A percentile compares a stretch with the other conserved stretches of the same genome.
phyloP scores from a whole-genome alignment of 1,140 invertebrate genomes.

The Wasmannia auropunctata region DNA sequence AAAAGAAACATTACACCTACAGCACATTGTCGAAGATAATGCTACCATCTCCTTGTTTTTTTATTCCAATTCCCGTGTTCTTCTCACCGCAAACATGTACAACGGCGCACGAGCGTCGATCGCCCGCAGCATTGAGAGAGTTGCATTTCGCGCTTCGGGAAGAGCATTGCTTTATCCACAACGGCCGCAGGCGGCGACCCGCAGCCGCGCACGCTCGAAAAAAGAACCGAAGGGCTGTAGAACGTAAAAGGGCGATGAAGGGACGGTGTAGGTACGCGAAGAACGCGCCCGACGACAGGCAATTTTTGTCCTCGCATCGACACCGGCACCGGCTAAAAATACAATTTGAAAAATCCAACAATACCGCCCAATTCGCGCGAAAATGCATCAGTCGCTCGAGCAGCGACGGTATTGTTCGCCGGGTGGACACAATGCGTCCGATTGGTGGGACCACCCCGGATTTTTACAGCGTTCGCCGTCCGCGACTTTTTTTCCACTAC shows the following conservation, averaged over 20 bases:
- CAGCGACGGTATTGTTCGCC: slow-evolving; percentile 78
- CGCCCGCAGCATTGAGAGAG: slow-evolving; percentile 7
- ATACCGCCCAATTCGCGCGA: slow-evolving; percentile 80
- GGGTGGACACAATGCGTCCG: slow-evolving; percentile 81
- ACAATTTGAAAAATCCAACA: slow-evolving; percentile 83
- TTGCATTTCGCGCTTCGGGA: slow-evolving; percentile 36
- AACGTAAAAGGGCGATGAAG: slow-evolving; percentile 15
- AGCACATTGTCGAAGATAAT: not conserved
- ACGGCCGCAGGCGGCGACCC: slow-evolving; percentile 51
- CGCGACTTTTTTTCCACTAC: slow-evolving; percentile 77
- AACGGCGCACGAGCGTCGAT: slow-evolving; percentile 13
- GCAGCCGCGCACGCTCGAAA: slow-evolving; percentile 10
- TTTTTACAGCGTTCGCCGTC: slow-evolving; percentile 81
- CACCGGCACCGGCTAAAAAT: slow-evolving; percentile 74
- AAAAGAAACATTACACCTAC: not conserved
- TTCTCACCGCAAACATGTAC: slow-evolving; percentile 1
- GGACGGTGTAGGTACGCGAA: slow-evolving; percentile 42
- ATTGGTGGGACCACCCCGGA: slow-evolving; percentile 78
- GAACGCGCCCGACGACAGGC: slow-evolving; percentile 53
- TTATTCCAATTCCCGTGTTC: not conserved
- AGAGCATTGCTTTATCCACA: slow-evolving; percentile 49
- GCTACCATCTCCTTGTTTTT: not conserved
- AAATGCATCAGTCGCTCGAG: slow-evolving; percentile 74
- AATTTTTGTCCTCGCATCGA: slow-evolving; percentile 69
- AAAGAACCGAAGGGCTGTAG: slow-evolving; percentile 30